Conservation (phyloP, 2,113 vertebrate genomes). For the Ceyx margarethae region DNA sequence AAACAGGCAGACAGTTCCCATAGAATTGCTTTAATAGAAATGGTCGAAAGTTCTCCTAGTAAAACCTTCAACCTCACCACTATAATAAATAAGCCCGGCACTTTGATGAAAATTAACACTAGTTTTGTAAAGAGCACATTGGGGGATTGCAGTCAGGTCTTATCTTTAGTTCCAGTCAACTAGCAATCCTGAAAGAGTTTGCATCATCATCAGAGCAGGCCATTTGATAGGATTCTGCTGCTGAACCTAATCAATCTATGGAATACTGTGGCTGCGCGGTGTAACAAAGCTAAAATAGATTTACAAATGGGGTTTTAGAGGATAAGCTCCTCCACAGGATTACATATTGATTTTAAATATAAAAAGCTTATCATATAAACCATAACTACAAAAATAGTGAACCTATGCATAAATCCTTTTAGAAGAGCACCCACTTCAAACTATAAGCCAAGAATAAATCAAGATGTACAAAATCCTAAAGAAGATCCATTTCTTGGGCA, state of each 20-base stretch:
- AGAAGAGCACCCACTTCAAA: constrained; percentile 94
- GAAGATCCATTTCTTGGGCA: constrained; percentile 89
- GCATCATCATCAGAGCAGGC: constrained; percentile 96
- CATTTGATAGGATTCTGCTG: constrained; percentile 94
- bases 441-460: constrained; percentile 84
- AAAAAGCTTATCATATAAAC: constrained; percentile 99
- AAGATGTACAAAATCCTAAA: constrained; percentile 84
- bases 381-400: constrained; percentile 94
- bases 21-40: constrained; percentile 69
- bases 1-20: constrained; percentile 48
- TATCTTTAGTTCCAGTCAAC: constrained; percentile 95
- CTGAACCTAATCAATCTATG: constrained; percentile 98
- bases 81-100: constrained; percentile 73
- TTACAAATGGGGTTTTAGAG: constrained; percentile 98
- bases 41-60: constrained; percentile 67
- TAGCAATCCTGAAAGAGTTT: constrained; percentile 95
- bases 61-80: constrained; percentile 69
- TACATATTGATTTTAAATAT: constrained; percentile 99
- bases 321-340: constrained; percentile 99
- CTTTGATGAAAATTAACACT: constrained; percentile 85
- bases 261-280: constrained; percentile 90
- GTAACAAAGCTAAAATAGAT: constrained; percentile 99
- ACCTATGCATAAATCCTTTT: constrained; percentile 99
- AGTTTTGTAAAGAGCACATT: constrained; percentile 84
- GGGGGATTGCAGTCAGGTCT: constrained; percentile 83